Evolutionary conservation across 1,140 invertebrate species (phyloP), one percentile per base, ranked within the genome.

Genomic region (Drosophila ananassae): DNA sequence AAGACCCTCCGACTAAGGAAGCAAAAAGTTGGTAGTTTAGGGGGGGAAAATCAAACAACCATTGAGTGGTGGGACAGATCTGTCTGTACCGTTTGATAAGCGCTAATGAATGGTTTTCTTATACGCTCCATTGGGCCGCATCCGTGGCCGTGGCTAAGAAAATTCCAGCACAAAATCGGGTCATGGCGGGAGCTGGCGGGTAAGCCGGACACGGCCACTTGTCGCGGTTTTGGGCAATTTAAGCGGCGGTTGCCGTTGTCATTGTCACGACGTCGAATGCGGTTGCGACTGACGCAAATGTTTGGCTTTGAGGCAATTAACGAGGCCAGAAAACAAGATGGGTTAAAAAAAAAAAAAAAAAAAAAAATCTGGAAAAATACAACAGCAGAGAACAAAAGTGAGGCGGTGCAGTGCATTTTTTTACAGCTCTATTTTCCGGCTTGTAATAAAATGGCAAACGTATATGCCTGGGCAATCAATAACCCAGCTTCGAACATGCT

Each of bases 51-150:
- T 85, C 82, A 85, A 82, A 85, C 64, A 66, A 77, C 56, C 77
- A 84, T 85, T 77, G 78, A 84, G 73, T 56, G 59, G 69, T 44
- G 72, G 71, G 60, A 74, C 71, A 73, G 71, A 73, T 73, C 71
- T 73, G 81, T 63, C 78, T 72, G 77, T 59, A 53, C 61, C 55
- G 56, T 81, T 87, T 87, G 83, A 87, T 87, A 89, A 81, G 83
- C 83, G 79, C 83, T 89, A 87, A 87, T 87, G 83, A 87, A 87
- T 89, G 83, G 83, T 87, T 87, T 87, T 87, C 83, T 87, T 87
- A 75, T 87, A 77, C 83, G 83, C 83, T 89, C 77, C 79, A 87
- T 73, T 89, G 83, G 83, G 59, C 74, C 74, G 64, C 50, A 44
- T 54, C 64, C 34, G 30, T 56, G 52, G 44, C 52, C 52, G 41